Base-by-base conservation (phyloP, 2,888 invertebrate species). In the Homarus gammarus region DNA sequence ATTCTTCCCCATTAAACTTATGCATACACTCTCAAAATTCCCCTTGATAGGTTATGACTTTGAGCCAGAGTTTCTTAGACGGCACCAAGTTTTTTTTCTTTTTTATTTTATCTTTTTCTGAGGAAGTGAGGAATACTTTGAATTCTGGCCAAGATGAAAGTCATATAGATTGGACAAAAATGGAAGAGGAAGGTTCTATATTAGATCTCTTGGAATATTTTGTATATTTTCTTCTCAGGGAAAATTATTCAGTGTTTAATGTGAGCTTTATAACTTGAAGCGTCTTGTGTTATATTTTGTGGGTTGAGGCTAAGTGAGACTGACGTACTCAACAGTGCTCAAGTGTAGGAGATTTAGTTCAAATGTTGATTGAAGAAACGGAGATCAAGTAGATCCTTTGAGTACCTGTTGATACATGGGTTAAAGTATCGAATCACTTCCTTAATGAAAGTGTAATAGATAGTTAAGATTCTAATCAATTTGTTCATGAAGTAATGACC, bases 21-120 rank as follows among this genome's bases (percentile, higher is more conserved):
- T 64, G 64, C 64, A 64, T 27, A 64, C 56, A 56, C 18, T 2
- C 64, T 64, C 64, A 64, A 64, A 64, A 64, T 64, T 64, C 27
- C 64, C 27, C 64, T 27, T 64, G 64, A 64, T 27, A 27, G 64
- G 12, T 0, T 64, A 64, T 64, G 27, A 64, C 8, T 64, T 64
- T 64, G 27, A 61, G 61, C 5, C 61, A 27, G 18, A 6, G 61
- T 61, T 61, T 61, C 61, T 27, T 61, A 2, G 15, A 3, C 12
- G 56, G 12, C 2, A 12, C 2, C 6, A 18, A 56, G 10, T 56
- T 18, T 61, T 2, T 1, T 10, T 27, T 18, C 27, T 61, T 8
- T 8, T 56, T 22, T 56, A 12, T n/a, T 27, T 27, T 5, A 2
- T 61, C 18, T 27, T 61, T 18, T 61, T 18, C 27, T 2, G 1